A percentile compares a stretch with the other conserved stretches of the same genome.
These are phyloP conservation scores for Drosophila suboccidentalis DNA, from an alignment of 2,888 invertebrate species.

Conservation along the genomic window DNA sequence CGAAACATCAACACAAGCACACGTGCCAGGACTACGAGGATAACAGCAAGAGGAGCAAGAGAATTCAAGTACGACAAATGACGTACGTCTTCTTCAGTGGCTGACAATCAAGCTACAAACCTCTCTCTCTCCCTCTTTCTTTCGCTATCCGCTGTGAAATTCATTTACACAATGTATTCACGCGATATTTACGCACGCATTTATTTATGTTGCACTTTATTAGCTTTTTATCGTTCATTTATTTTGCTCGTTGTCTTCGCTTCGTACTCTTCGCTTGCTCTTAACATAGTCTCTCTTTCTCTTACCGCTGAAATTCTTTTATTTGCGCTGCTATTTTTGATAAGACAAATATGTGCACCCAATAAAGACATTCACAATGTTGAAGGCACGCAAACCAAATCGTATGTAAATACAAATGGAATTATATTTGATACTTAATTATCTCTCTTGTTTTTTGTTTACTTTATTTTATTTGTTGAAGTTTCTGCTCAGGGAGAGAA, in stretches of 20 bases:
- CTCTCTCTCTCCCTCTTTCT: not conserved
- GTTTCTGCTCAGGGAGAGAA: not conserved
- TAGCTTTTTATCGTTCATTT: constrained; percentile 80
- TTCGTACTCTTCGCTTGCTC: constrained; percentile 11
- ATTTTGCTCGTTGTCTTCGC: constrained; percentile 81
- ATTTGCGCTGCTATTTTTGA: constrained; percentile 36
- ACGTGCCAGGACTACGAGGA: constrained; percentile 45
- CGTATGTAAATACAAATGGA: constrained; percentile 21
- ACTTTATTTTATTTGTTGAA: not conserved
- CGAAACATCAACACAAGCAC: constrained; percentile 52
- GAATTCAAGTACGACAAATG: constrained; percentile 26
- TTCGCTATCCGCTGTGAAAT: constrained; percentile 14
- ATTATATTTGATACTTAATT: constrained; percentile 8
- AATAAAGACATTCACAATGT: constrained; percentile 30
- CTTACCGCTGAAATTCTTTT: constrained; percentile 17
- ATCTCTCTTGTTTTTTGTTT: not conserved
- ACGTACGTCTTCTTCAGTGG: constrained; percentile 14
- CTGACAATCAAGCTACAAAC: constrained; percentile 40
- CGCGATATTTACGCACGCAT: constrained; percentile 68
- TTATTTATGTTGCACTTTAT: constrained; percentile 78
- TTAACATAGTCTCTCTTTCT: not conserved
- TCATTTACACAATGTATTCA: constrained; percentile 42
- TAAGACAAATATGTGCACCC: constrained; percentile 40
- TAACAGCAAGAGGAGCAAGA: constrained; percentile 19
- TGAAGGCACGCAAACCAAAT: constrained; percentile 1